Conservation (phyloP, 2,888 invertebrate species). For the Noctua pronuba region DNA sequence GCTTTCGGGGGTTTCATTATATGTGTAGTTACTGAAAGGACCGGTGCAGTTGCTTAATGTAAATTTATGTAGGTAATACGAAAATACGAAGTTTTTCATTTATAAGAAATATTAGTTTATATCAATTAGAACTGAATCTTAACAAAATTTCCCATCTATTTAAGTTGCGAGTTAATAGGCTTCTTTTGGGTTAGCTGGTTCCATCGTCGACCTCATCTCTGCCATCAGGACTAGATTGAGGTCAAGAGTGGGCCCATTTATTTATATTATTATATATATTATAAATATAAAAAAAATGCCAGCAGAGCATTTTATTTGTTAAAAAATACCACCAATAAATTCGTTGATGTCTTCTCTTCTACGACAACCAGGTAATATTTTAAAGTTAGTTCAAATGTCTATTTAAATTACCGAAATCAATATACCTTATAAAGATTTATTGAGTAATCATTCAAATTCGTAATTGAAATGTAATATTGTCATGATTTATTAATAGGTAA, state of each 20-base stretch:
- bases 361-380: slow-evolving; percentile 12
- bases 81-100: neutral
- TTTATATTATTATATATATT: too few species aligned
- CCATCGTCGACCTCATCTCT: too few species aligned
- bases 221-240: too few species aligned
- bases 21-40: neutral
- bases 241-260: too few species aligned
- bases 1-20: neutral
- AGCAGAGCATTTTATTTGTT: neutral
- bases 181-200: too few species aligned
- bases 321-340: neutral
- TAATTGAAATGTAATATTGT: slow-evolving; percentile 32
- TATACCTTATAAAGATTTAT: slow-evolving; percentile 37
- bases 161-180: too few species aligned
- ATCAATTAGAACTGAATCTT: neutral
- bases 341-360: slow-evolving; percentile 23
- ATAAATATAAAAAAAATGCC: too few species aligned
- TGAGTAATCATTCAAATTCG: slow-evolving; percentile 25
- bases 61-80: neutral
- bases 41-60: neutral
- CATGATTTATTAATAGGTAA: slow-evolving; percentile 8
- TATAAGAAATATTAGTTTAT: neutral
- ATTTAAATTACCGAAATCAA: slow-evolving; percentile 32
- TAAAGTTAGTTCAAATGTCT: neutral
- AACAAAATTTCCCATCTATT: too few species aligned